Evolutionary conservation across 2,888 invertebrate species (phyloP).

Genomic region (Parnassius mnemosyne): DNA sequence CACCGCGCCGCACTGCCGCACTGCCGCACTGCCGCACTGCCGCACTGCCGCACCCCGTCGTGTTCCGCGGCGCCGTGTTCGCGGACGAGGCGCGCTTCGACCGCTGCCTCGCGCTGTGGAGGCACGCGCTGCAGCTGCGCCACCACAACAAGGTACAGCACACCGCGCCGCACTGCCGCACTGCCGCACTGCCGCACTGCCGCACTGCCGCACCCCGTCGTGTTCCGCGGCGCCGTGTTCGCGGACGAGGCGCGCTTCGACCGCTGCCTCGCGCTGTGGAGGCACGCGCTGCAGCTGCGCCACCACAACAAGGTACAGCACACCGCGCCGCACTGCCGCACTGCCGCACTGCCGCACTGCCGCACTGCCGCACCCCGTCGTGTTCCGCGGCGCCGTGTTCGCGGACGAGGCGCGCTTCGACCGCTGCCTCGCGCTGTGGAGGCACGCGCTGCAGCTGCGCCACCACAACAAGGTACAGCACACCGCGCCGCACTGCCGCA

Average conservation of each 20-base stretch:
- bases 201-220: slow-evolving; percentile 92
- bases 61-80: slow-evolving; percentile 95
- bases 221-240: slow-evolving; percentile 95
- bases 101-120: slow-evolving; percentile 92
- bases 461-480: slow-evolving; percentile 87
- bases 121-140: slow-evolving; percentile 90
- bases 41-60: slow-evolving; percentile 92
- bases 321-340: slow-evolving; percentile 86
- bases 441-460: slow-evolving; percentile 90
- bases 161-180: slow-evolving; percentile 86
- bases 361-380: slow-evolving; percentile 92
- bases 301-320: slow-evolving; percentile 87
- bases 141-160: slow-evolving; percentile 87
- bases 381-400: slow-evolving; percentile 95
- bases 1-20: slow-evolving; percentile 86
- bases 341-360: slow-evolving; percentile 90
- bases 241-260: slow-evolving; percentile 94
- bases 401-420: slow-evolving; percentile 94
- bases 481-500: slow-evolving; percentile 86
- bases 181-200: slow-evolving; percentile 90
- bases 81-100: slow-evolving; percentile 94
- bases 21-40: slow-evolving; percentile 90
- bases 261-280: slow-evolving; percentile 92
- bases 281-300: slow-evolving; percentile 90
- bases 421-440: slow-evolving; percentile 92